Conservation (phyloP, 2,888 invertebrate genomes). For the Trissoscelio sp. region DNA sequence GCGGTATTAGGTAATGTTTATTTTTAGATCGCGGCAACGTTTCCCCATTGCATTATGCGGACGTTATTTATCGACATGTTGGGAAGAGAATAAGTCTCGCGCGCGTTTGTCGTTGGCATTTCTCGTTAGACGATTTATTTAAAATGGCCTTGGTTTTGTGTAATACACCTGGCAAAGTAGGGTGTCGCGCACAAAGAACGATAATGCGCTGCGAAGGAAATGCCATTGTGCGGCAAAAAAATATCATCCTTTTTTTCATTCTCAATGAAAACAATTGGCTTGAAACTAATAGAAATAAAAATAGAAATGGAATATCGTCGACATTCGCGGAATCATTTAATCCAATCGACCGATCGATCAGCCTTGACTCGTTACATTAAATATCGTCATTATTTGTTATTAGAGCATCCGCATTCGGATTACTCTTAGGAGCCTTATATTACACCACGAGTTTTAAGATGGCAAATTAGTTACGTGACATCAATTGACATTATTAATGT, state of each 20-base stretch:
- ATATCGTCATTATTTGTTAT: too few species aligned
- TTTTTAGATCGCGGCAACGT: slow-evolving; percentile 32
- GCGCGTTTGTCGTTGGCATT: slow-evolving; percentile 46
- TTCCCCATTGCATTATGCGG: slow-evolving; percentile 30
- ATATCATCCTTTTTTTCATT: background rate
- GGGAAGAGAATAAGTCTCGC: slow-evolving; percentile 39
- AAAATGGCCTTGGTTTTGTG: slow-evolving; percentile 46
- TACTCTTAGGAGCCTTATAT: too few species aligned
- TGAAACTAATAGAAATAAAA: background rate
- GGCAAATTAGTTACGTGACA: slow-evolving; percentile 42
- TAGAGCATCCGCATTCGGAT: too few species aligned
- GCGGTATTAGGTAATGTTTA: slow-evolving; percentile 45
- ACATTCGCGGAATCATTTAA: slow-evolving; percentile 1
- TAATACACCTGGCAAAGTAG: slow-evolving; percentile 49
- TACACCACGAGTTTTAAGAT: too few species aligned
- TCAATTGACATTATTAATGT: slow-evolving; percentile 35
- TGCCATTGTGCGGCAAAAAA: background rate
- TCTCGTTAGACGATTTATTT: slow-evolving; percentile 53
- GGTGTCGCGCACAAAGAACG: slow-evolving; percentile 36
- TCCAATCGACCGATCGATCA: slow-evolving; percentile 22
- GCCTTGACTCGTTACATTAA: slow-evolving; percentile 18
- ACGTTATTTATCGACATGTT: slow-evolving; percentile 50
- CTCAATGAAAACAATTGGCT: slow-evolving; percentile 2
- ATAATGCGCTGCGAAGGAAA: slow-evolving; percentile 22
- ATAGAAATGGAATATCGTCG: background rate